Evolutionary conservation across 2,113 vertebrate genomes (phyloP).

Genomic region (Heliornis fulica): DNA sequence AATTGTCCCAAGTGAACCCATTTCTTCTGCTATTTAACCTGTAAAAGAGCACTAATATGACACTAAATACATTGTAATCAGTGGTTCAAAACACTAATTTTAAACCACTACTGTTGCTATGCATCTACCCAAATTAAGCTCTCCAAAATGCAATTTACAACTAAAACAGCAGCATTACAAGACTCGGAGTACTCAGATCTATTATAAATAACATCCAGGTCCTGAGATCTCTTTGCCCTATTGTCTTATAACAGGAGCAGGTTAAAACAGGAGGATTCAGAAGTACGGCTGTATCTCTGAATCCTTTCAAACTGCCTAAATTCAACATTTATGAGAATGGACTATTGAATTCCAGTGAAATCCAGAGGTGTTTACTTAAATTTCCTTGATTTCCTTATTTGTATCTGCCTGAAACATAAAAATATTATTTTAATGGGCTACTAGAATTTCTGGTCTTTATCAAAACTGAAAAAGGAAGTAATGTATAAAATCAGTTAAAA

Average conservation of each 20-base stretch:
- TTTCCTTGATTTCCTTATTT: background rate
- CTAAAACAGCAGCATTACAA: background rate
- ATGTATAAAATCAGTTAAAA: background rate
- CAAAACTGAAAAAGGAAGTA: background rate
- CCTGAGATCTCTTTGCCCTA: background rate
- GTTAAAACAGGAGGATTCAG: background rate
- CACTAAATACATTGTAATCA: background rate
- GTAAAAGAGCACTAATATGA: background rate
- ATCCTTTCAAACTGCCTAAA: background rate
- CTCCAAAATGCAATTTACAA: background rate
- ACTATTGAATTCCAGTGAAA: background rate
- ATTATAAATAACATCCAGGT: background rate
- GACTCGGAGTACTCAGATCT: background rate
- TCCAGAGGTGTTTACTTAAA: background rate
- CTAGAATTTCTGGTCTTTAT: background rate
- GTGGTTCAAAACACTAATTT: background rate
- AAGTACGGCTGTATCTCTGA: background rate
- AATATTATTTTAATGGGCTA: background rate
- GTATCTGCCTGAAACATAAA: background rate
- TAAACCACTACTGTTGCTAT: background rate
- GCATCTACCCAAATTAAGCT: background rate
- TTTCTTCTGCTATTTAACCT: background rate
- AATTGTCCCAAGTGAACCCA: background rate
- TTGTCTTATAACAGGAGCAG: background rate
- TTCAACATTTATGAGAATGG: background rate